Conservation (phyloP, 2,888 invertebrate genomes). For the Pterobdella sp. region DNA sequence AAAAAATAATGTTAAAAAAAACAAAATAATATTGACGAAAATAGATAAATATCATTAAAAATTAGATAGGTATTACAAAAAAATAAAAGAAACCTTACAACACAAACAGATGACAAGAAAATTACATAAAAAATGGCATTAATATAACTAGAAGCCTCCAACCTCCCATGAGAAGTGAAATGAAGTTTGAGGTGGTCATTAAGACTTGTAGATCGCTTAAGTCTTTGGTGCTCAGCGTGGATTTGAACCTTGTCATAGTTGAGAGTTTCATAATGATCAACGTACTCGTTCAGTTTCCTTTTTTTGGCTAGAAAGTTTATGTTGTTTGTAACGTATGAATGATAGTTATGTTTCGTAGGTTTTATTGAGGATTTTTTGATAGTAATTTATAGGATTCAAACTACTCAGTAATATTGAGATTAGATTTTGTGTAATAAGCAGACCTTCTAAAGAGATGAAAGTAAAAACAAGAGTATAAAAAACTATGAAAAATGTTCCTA, state of each 20-base stretch:
- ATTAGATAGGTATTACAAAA: not conserved
- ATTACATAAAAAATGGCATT: no score
- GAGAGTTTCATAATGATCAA: constrained; percentile 19
- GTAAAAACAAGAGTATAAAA: no score
- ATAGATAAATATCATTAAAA: not conserved
- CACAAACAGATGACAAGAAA: no score
- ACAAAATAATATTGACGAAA: not conserved
- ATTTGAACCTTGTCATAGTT: not conserved
- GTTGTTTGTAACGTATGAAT: not conserved
- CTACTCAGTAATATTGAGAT: no score
- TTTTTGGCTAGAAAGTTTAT: not conserved
- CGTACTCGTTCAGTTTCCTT: not conserved
- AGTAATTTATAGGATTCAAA: no score
- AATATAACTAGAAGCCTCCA: not conserved
- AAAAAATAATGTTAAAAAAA: constrained; percentile 2
- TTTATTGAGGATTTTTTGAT: no score
- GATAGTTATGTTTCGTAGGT: no score
- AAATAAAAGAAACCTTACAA: not conserved
- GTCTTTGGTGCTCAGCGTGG: constrained; percentile 15
- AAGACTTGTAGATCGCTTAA: constrained; percentile 5
- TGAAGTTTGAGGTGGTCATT: not conserved
- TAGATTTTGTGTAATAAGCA: no score
- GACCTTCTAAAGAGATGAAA: no score
- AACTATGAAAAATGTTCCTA: no score
- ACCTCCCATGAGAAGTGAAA: constrained; percentile 22